These are phyloP conservation scores for Molossus molossus DNA, from an alignment of 2,797 vertebrate genomes.

Conservation along the genomic window DNA sequence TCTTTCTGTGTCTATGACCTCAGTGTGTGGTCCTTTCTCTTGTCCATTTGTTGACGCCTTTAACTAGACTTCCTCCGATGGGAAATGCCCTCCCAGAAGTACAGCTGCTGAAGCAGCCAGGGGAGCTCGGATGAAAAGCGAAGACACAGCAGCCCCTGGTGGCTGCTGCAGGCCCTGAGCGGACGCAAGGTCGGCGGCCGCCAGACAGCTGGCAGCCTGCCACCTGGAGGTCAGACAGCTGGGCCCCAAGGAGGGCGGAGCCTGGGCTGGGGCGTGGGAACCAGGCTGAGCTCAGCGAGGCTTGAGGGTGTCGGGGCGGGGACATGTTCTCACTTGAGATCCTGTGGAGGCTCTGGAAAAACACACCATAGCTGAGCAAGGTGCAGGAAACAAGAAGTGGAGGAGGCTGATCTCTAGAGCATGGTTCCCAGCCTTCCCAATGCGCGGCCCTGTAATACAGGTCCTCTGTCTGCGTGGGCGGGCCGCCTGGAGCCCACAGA, in stretches of 20 bases:
- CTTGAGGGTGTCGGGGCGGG: fast-evolving
- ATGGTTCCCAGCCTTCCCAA: too few relatives aligned
- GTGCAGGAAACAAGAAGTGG: neutral
- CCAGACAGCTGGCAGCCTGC: neutral
- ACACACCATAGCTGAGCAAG: neutral
- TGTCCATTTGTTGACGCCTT: neutral
- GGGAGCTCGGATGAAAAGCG: neutral
- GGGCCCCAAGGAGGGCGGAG: neutral
- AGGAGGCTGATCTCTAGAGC: too few relatives aligned
- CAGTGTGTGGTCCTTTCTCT: neutral
- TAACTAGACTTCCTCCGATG: neutral
- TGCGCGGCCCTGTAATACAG: too few relatives aligned
- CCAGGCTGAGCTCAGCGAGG: neutral
- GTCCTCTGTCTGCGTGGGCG: too few relatives aligned
- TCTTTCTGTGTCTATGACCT: neutral
- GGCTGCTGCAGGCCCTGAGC: neutral
- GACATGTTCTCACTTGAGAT: neutral
- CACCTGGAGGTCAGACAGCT: neutral
- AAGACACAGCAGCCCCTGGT: conserved; percentile 48
- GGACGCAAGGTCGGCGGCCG: fast-evolving
- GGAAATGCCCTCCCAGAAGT: neutral
- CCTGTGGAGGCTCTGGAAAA: neutral
- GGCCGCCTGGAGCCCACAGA: too few relatives aligned
- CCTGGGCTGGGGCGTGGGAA: neutral
- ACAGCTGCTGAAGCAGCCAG: fast-evolving